phyloP scores from a whole-genome alignment of 2,888 invertebrate genomes.

The Pterostichus niger region DNA sequence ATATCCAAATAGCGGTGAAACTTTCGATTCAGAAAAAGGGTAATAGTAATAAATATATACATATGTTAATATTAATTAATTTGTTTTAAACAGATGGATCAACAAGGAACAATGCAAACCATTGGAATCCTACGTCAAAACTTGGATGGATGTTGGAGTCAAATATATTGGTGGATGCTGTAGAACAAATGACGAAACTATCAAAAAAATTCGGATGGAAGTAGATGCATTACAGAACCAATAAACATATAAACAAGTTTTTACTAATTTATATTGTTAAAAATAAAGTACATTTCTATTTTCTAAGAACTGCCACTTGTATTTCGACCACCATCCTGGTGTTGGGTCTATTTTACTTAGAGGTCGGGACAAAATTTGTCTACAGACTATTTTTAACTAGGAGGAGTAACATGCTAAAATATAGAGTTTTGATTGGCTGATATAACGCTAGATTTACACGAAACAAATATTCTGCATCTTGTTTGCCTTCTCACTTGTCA shows the following conservation, averaged over 20 bases:
- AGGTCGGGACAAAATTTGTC: too few relatives aligned
- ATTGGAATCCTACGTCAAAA: conserved; percentile 84
- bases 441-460: too few relatives aligned
- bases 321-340: conserved; percentile 69
- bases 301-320: conserved; percentile 55
- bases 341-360: conserved; percentile 73
- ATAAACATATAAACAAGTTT: conserved; percentile 4
- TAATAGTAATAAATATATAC: conserved; percentile 76
- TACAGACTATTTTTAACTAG: too few relatives aligned
- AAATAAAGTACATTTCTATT: conserved; percentile 20
- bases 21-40: conserved; percentile 83
- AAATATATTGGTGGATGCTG: conserved; percentile 94
- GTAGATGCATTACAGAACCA: background rate
- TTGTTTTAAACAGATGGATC: conserved; percentile 80
- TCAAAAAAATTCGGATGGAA: conserved; percentile 82
- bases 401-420: too few relatives aligned
- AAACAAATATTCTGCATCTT: too few relatives aligned
- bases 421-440: too few relatives aligned
- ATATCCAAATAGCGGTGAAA: conserved; percentile 94
- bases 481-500: too few relatives aligned
- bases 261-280: background rate
- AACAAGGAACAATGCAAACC: conserved; percentile 82
- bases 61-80: background rate
- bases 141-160: conserved; percentile 89
- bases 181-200: conserved; percentile 87